Evolutionary conservation across 2,113 vertebrate genomes (phyloP).

Genomic region (Cathartes aura): DNA sequence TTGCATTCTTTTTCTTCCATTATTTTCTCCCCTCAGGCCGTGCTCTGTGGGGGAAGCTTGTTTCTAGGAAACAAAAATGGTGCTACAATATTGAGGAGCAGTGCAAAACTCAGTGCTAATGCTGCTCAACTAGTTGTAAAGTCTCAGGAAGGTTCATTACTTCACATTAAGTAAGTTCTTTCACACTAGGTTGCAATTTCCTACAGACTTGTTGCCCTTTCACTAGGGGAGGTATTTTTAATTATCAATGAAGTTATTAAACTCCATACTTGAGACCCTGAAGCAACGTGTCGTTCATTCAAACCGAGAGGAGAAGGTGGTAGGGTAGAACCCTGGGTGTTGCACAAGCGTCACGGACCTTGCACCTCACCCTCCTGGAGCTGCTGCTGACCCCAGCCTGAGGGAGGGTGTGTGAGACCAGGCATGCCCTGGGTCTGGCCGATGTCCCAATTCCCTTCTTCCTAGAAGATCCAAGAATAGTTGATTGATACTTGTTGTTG

Average conservation of each 20-base stretch:
- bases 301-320: not conserved
- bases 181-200: not conserved
- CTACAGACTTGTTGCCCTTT: not conserved
- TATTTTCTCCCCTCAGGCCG: not conserved
- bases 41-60: not conserved
- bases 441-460: accelerated
- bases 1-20: not conserved
- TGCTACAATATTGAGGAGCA: not conserved
- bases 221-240: not conserved
- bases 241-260: not conserved
- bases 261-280: not conserved
- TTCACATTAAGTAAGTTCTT: not conserved
- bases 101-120: not conserved
- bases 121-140: not conserved
- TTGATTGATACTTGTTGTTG: not conserved
- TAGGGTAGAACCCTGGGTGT: not conserved
- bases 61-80: not conserved
- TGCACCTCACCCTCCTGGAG: accelerated
- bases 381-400: not conserved
- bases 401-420: not conserved
- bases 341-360: not conserved
- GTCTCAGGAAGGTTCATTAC: not conserved
- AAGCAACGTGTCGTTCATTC: accelerated
- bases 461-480: not conserved
- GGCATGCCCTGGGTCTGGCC: not conserved